Base-by-base conservation (phyloP, 2,797 vertebrate genomes). In the Botia kubotai region DNA sequence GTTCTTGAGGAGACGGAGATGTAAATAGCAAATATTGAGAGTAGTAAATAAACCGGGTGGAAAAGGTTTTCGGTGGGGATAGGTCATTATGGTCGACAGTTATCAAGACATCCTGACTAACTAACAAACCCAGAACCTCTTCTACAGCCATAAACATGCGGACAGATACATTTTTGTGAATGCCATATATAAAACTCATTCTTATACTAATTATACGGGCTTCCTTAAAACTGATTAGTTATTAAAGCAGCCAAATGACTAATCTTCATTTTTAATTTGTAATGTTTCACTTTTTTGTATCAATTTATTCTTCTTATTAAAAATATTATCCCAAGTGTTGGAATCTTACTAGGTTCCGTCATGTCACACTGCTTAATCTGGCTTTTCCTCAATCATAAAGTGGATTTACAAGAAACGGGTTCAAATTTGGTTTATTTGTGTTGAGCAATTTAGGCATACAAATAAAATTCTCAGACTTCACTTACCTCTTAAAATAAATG, bases 401-500 rank as follows among this genome's bases (percentile, higher is more conserved):
- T 68, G 11, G 21, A 19, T 6, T 48, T 72, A 39, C 5, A 60
- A 71, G 52, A 79, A 13, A 57, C 36, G 48, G 12, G 14, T 58
- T 43, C 39, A 43, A 43, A 1, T 48, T 29, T 39, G 26, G 19
- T 69, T 69, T 73, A 55, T 29, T 21, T 60, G 29, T 23, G 60
- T 75, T 33, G 19, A 53, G 23, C 6, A 70, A 79, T 76, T 72
- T 55, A 65, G 68, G 52, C 36, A 53, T 52, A 53, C 55, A 70
- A 82, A 48, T 74, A 23, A 78, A 50, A 73, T 58, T 68, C 55
- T 17, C 14, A 26, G n/a, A 8, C 70, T 36, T n/a, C 16, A 50
- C 72, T 29, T 26, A 55, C 26, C 26, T 76, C 21, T n/a, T 55
- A 53, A 62, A 80, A 83, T 50, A 71, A 73, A 82, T 13, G 67